Evolutionary conservation across 2,888 invertebrate genomes (phyloP).

Genomic region (Pseudococcus viburni): DNA sequence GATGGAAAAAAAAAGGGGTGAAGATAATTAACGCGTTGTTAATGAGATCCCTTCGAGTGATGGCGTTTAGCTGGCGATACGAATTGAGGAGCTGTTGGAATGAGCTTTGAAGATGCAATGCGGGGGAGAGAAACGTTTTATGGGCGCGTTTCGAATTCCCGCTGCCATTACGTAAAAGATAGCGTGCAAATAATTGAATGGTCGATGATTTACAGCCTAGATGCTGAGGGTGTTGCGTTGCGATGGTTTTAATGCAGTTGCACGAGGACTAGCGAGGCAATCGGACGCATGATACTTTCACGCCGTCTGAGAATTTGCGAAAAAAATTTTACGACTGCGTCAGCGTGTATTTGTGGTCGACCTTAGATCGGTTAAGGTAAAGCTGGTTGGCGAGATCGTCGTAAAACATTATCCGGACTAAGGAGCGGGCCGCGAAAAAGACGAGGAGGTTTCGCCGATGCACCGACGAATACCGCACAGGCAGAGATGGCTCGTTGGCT

Average conservation of each 20-base stretch:
- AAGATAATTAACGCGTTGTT: background rate
- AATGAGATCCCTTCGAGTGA: background rate
- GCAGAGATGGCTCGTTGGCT: background rate
- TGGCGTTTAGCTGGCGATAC: background rate
- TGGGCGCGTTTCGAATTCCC: background rate
- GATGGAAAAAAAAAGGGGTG: background rate
- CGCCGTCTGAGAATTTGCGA: conserved; percentile 41
- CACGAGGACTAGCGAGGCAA: background rate
- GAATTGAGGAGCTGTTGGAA: background rate
- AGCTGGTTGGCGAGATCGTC: background rate
- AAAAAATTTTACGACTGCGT: conserved; percentile 2
- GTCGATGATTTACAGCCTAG: background rate
- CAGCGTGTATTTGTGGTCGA: conserved; percentile 11
- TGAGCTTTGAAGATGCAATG: background rate
- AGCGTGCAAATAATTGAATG: conserved; percentile 6
- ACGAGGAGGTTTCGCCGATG: background rate
- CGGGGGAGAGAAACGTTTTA: background rate
- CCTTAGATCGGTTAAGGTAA: conserved; percentile 4
- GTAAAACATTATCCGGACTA: background rate
- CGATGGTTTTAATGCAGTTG: background rate
- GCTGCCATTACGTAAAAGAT: conserved; percentile 4
- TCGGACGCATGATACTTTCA: background rate
- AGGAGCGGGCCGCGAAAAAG: background rate
- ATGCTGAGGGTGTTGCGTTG: conserved; percentile 10
- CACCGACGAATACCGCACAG: background rate